Evolutionary conservation across 2,888 invertebrate genomes (phyloP).

Genomic region (Octonoba sinensis): DNA sequence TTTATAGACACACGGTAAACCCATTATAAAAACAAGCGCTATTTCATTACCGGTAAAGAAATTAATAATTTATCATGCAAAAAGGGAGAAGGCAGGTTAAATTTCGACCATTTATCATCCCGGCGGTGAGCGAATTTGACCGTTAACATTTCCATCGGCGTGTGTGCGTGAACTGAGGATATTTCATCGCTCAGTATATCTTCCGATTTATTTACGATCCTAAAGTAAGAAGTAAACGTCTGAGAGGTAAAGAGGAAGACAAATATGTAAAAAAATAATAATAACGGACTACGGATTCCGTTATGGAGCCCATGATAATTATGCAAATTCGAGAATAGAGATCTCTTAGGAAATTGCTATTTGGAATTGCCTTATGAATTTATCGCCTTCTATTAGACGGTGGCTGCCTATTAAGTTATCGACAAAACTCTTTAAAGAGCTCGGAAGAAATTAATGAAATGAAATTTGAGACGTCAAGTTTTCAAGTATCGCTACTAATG

Average conservation of each 20-base stretch:
- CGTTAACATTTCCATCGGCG: conserved; percentile 34
- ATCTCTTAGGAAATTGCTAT: conserved; percentile 41
- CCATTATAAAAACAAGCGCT: conserved; percentile 17
- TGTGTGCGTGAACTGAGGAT: conserved; percentile 13
- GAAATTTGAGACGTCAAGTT: conserved; percentile 41
- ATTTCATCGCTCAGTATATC: conserved; percentile 6
- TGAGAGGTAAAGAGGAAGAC: conserved; percentile 5
- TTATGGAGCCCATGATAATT: conserved; percentile 40
- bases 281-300: conserved; percentile 2
- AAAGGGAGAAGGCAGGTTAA: conserved; percentile 32
- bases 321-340: conserved; percentile 55
- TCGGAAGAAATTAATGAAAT: conserved; percentile 36
- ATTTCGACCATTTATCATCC: conserved; percentile 33
- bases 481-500: conserved; percentile 28
- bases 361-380: conserved; percentile 57
- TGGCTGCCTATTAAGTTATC: conserved; percentile 45
- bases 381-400: conserved; percentile 37
- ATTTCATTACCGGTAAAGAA: conserved; percentile 45
- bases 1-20: conserved; percentile 24
- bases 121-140: conserved; percentile 12
- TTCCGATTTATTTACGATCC: conserved; percentile 45
- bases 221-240: conserved; percentile 15
- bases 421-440: conserved; percentile 35
- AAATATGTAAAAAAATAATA: conserved; percentile 26
- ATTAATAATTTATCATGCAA: conserved; percentile 55